phyloP scores from a whole-genome alignment of 2,888 invertebrate genomes.

The Penaeus monodon region DNA sequence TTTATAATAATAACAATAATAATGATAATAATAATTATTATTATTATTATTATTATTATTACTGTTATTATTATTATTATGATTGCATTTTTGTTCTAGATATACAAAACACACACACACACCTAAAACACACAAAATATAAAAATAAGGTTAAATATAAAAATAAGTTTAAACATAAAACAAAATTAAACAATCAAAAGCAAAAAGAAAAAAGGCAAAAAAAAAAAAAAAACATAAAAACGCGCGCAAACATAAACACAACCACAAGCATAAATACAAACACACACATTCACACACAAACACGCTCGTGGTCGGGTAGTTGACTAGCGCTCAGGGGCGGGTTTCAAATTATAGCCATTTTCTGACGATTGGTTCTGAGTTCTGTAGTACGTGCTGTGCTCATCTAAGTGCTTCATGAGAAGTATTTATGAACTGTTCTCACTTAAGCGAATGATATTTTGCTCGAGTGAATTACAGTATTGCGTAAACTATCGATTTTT shows the following conservation, averaged over 20 bases:
- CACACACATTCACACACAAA: neutral
- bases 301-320: constrained; percentile 7
- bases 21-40: too few relatives aligned
- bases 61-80: too few relatives aligned
- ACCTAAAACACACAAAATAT: too few relatives aligned
- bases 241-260: too few relatives aligned
- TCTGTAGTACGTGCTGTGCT: neutral
- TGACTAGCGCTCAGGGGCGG: constrained; percentile 5
- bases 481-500: too few relatives aligned
- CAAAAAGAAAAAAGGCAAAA: neutral
- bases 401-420: neutral
- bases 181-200: neutral
- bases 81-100: neutral
- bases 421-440: constrained; percentile 2
- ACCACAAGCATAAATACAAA: neutral
- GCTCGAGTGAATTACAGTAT: too few relatives aligned
- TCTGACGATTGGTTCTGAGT: neutral
- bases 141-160: too few relatives aligned
- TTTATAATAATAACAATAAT: too few relatives aligned
- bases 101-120: too few relatives aligned
- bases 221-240: neutral
- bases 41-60: too few relatives aligned
- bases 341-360: constrained; percentile 19
- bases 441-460: too few relatives aligned
- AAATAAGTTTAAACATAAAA: too few relatives aligned